These are phyloP conservation scores for Nycticorax nycticorax DNA, from an alignment of 2,113 vertebrate species.

Conservation along the genomic window DNA sequence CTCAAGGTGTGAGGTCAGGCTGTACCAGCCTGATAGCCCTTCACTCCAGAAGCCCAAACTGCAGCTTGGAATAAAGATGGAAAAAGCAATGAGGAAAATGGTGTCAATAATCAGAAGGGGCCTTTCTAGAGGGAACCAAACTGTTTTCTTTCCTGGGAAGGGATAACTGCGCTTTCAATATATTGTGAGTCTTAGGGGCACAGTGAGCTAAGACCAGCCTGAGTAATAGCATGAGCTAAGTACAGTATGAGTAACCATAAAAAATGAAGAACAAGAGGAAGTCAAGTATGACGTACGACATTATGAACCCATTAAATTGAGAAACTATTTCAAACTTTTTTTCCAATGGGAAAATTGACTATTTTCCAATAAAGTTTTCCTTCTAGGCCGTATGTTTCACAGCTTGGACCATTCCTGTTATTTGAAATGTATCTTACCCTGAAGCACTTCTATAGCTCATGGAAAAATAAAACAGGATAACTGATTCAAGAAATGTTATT, in stretches of 20 bases:
- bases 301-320: slow-evolving; percentile 22
- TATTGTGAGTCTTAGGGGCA: background rate
- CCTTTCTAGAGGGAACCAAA: background rate
- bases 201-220: background rate
- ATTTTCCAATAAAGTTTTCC: slow-evolving; percentile 32
- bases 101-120: background rate
- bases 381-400: slow-evolving; percentile 18
- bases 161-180: background rate
- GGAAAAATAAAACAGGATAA: slow-evolving; percentile 34
- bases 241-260: background rate
- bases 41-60: background rate
- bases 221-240: slow-evolving; percentile 3
- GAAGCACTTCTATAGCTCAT: background rate
- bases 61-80: background rate
- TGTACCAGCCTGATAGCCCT: background rate
- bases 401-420: background rate
- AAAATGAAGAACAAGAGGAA: slow-evolving; percentile 21
- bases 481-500: background rate
- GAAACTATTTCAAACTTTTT: slow-evolving; percentile 1
- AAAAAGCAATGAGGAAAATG: background rate
- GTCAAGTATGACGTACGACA: background rate
- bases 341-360: background rate
- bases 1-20: background rate
- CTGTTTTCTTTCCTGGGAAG: background rate
- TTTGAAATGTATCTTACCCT: slow-evolving; percentile 29